A percentile compares a stretch with the other conserved stretches of the same genome.
phyloP scores from a whole-genome alignment of 2,113 vertebrate species.

The Pitta sordida region DNA sequence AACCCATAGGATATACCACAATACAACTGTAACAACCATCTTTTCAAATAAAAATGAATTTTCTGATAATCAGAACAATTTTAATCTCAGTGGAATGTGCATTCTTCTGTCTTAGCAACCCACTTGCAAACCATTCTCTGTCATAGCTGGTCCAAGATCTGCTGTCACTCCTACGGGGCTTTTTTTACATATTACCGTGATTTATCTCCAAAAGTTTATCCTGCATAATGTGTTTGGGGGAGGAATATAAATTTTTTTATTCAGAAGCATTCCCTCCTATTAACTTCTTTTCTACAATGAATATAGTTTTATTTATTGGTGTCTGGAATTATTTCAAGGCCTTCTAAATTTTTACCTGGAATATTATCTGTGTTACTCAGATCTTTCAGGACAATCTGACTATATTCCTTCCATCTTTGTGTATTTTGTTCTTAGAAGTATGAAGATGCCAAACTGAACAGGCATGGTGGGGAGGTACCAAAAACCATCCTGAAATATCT shows the following conservation, averaged over 20 bases:
- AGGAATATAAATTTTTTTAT: not conserved
- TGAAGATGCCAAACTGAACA: not conserved
- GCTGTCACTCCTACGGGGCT: fast-evolving
- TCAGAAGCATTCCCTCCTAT: not conserved
- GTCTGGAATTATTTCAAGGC: not conserved
- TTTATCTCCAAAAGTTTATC: not conserved
- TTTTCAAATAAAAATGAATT: not conserved
- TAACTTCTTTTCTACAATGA: not conserved
- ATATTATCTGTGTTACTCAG: not conserved
- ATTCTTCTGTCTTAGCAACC: not conserved
- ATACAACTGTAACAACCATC: not conserved
- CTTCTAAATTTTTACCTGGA: not conserved
- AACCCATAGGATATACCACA: not conserved
- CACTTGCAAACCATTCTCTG: not conserved
- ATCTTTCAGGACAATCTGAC: not conserved
- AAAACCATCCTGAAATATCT: not conserved
- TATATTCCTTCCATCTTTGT: not conserved
- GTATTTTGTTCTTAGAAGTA: not conserved
- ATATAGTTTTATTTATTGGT: not conserved
- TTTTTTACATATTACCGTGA: not conserved
- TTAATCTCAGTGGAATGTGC: not conserved
- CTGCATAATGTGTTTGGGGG: not conserved
- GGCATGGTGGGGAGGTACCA: not conserved
- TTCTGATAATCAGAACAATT: not conserved
- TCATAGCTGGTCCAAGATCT: not conserved